Evolutionary conservation across 1,140 invertebrate species (phyloP), one percentile per base, ranked within the genome.

Genomic region (Alviniconcha marisindica): DNA sequence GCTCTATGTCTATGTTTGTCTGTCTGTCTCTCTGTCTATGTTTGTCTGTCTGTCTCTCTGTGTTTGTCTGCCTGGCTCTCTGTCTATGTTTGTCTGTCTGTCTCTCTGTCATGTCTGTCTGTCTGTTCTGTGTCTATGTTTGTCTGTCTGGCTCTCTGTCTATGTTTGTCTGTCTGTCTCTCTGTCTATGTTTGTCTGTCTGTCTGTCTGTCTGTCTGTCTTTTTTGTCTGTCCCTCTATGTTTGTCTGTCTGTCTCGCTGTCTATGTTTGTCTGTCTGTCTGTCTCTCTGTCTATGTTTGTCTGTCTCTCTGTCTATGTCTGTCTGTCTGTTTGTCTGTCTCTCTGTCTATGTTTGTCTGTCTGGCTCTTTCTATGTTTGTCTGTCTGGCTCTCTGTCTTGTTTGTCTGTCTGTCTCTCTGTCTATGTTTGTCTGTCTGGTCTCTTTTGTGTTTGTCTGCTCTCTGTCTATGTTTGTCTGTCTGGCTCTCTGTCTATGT

Each of bases 341-440:
- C 31, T 77, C 10, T 77, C 31, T 77, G 42, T 77, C 15, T 77
- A 24, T 77, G 76, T 77, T 4, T 56, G 76, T 56, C 10, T 77
- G 76, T 80, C 31, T 63, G 56, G 36, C 28, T 80, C 24, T 66
- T 15, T 66, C 1, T 42, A 1, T 80, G 36, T 66, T 15, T 66
- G 28, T 66, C 2, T 80, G 51, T 80, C 7, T 80, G 77, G 60
- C 14, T 80, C 5, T 63, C 31, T 42, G 14, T 80, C 18, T 63
- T n/a, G n/a, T n/a, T n/a, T n/a, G n/a, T n/a, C n/a, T n/a, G n/a
- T n/a, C n/a, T n/a, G n/a, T n/a, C n/a, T n/a, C n/a, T n/a, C n/a
- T n/a, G n/a, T n/a, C n/a, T n/a, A n/a, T n/a, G n/a, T n/a, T n/a
- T n/a, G n/a, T n/a, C n/a, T n/a, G n/a, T n/a, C n/a, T n/a, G n/a